Evolutionary conservation across 2,797 vertebrate genomes (phyloP).

Genomic region (Sibirionetta formosa): DNA sequence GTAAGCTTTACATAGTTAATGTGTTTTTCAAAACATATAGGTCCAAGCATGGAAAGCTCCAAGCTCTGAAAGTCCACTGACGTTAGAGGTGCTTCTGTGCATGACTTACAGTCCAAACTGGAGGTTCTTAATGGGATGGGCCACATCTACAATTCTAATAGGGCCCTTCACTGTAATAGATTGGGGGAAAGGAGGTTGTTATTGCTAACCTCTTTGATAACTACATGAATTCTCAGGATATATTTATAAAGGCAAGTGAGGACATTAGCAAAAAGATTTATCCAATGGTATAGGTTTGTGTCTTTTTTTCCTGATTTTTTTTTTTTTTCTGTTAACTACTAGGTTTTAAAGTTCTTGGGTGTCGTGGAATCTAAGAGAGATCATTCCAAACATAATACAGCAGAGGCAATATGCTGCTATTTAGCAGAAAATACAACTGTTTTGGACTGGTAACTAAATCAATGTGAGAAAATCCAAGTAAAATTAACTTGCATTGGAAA

Average conservation of each 20-base stretch:
- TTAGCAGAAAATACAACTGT: not conserved
- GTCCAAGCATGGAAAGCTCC: not conserved
- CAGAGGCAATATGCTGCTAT: not conserved
- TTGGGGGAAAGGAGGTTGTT: constrained; percentile 33
- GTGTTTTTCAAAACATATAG: not conserved
- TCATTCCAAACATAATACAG: not conserved
- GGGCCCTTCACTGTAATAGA: constrained; percentile 23
- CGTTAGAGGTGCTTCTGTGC: not conserved
- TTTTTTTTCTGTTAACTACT: constrained; percentile 6
- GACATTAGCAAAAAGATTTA: constrained; percentile 35
- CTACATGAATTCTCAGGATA: constrained; percentile 27
- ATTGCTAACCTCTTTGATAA: not conserved
- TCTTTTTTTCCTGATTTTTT: not conserved
- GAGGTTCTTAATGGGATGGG: not conserved
- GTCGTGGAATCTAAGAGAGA: not conserved
- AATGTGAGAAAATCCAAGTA: not conserved
- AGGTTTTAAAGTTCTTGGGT: constrained; percentile 39
- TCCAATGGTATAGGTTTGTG: not conserved
- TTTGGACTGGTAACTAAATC: constrained; percentile 1
- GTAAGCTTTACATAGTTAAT: not conserved
- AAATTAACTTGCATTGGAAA: not conserved
- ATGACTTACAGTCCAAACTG: not conserved
- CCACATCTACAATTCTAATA: constrained; percentile 14
- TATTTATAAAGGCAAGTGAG: constrained; percentile 35
- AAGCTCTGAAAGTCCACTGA: not conserved